Percentiles rank a stretch among this genome's conserved stretches.
Conservation (phyloP, 2,888 invertebrate species). For the Fabriciana adippe region DNA sequence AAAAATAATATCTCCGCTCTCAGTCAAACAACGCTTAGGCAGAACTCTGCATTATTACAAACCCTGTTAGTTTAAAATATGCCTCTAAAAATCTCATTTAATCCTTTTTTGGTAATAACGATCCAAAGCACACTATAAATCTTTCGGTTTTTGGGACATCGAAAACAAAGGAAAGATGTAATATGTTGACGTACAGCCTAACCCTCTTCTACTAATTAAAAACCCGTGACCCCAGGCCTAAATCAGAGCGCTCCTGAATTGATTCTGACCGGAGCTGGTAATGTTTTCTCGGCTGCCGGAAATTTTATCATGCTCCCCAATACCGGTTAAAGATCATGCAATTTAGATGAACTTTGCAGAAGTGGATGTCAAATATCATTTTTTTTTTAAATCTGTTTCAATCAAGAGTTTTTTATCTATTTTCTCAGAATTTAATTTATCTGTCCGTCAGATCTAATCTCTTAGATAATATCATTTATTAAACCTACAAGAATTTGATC, state of each 20-base stretch:
- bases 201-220: conserved; percentile 66
- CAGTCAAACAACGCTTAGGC: conserved; percentile 15
- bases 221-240: conserved; percentile 46
- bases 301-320: conserved; percentile 36
- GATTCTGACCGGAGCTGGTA: conserved; percentile 36
- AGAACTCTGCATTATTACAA: conserved; percentile 16
- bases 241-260: conserved; percentile 40
- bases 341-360: background rate
- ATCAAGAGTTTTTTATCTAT: too few relatives aligned
- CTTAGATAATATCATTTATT: too few relatives aligned
- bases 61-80: conserved; percentile 15
- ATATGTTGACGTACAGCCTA: conserved; percentile 49
- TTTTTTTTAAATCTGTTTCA: too few relatives aligned
- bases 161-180: conserved; percentile 48
- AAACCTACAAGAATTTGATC: too few relatives aligned
- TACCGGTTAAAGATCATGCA: conserved; percentile 27
- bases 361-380: background rate
- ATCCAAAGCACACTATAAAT: conserved; percentile 28
- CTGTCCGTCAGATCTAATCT: too few relatives aligned
- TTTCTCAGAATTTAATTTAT: too few relatives aligned
- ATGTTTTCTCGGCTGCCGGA: conserved; percentile 36
- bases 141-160: conserved; percentile 26
- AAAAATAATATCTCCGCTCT: conserved; percentile 19
- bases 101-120: conserved; percentile 16
- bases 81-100: conserved; percentile 1